Conservation (phyloP, 2,797 vertebrate genomes). For the Gobionotothen gibberifrons region DNA sequence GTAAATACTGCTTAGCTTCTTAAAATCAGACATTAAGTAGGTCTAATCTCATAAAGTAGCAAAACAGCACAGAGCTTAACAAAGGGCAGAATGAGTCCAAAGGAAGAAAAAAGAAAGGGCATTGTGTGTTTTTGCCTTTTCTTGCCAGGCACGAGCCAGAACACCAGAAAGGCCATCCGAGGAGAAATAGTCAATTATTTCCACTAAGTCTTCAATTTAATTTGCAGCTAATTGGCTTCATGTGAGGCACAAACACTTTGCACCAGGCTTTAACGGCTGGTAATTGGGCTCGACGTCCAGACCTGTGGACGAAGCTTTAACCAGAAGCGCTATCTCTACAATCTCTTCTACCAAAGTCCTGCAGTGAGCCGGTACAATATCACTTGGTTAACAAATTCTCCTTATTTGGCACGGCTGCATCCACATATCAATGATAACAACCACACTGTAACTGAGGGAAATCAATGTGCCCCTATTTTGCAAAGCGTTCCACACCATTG, state of each 20-base stretch:
- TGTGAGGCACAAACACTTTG: slow-evolving; percentile 79
- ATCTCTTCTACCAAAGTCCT: slow-evolving; percentile 24
- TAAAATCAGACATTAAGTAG: slow-evolving; percentile 35
- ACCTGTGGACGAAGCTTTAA: slow-evolving; percentile 37
- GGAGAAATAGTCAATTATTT: slow-evolving; percentile 68
- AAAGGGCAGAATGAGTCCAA: slow-evolving; percentile 32
- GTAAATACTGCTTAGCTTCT: slow-evolving; percentile 20
- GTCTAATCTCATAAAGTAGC: slow-evolving; percentile 38
- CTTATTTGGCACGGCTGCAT: slow-evolving; percentile 35
- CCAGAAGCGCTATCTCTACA: slow-evolving; percentile 6
- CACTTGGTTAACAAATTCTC: slow-evolving; percentile 49
- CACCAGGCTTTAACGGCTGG: slow-evolving; percentile 56
- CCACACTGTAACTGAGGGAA: not conserved
- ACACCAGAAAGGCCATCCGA: slow-evolving; percentile 46
- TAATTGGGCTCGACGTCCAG: slow-evolving; percentile 71
- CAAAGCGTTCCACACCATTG: slow-evolving; percentile 10
- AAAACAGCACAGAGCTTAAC: slow-evolving; percentile 30
- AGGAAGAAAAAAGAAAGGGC: slow-evolving; percentile 14
- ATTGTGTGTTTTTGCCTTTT: slow-evolving; percentile 47
- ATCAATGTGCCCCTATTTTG: not conserved
- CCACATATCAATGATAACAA: slow-evolving; percentile 19
- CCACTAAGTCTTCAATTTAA: slow-evolving; percentile 76
- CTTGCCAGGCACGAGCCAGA: slow-evolving; percentile 56
- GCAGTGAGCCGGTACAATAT: slow-evolving; percentile 34
- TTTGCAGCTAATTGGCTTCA: slow-evolving; percentile 75